Conservation (phyloP, 2,888 invertebrate species). For the Dryadula phaetusa region DNA sequence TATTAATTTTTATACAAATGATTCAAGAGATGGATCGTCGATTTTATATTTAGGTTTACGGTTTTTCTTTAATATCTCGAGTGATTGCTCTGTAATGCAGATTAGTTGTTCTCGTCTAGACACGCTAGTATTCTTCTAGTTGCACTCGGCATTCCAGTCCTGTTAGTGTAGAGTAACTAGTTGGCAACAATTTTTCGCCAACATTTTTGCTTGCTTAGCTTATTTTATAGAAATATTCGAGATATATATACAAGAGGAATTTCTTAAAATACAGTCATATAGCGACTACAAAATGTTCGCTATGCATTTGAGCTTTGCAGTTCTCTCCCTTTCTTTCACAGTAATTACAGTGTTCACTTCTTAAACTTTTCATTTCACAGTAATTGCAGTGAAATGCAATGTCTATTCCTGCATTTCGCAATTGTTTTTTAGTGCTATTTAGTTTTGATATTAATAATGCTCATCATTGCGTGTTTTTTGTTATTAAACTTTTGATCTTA, state of each 20-base stretch:
- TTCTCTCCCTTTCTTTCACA: background rate
- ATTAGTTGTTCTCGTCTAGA: slow-evolving; percentile 25
- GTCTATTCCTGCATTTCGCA: background rate
- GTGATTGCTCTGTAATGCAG: slow-evolving; percentile 6
- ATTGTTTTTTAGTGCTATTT: background rate
- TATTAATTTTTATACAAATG: background rate
- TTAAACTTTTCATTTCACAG: background rate
- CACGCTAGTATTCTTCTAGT: slow-evolving; percentile 8
- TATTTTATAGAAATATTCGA: background rate
- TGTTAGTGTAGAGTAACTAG: background rate
- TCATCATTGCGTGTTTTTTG: background rate
- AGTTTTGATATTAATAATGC: background rate
- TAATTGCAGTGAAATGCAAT: slow-evolving; percentile 8
- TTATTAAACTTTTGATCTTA: too few species aligned
- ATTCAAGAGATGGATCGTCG: background rate
- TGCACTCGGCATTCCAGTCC: slow-evolving; percentile 20
- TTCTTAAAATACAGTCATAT: background rate
- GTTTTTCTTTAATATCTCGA: slow-evolving; percentile 13
- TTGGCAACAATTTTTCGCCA: background rate
- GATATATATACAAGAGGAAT: background rate
- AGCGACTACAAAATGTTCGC: background rate
- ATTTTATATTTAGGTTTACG: background rate
- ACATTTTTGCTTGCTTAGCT: slow-evolving; percentile 6
- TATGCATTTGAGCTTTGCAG: background rate
- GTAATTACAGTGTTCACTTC: slow-evolving; percentile 9